Evolutionary conservation across 2,888 invertebrate species (phyloP).

Genomic region (Spodoptera littoralis): DNA sequence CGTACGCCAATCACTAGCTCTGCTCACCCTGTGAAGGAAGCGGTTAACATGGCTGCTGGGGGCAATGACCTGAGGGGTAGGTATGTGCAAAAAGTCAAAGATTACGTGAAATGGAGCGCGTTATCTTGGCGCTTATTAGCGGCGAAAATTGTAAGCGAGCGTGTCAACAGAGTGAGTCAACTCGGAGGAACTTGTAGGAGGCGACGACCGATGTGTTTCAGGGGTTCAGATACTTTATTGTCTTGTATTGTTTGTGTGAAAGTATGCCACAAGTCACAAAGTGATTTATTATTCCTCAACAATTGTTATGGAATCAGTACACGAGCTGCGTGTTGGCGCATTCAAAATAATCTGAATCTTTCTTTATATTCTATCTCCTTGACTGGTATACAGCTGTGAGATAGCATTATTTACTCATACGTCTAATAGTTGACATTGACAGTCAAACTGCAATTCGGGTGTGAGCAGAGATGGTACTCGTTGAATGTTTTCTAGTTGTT

Average conservation of each 20-base stretch:
- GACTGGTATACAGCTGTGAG: not conserved
- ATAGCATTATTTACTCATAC: not conserved
- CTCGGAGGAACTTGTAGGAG: constrained; percentile 4
- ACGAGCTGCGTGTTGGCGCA: too few species aligned
- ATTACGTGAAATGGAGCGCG: constrained; percentile 29
- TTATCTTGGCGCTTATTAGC: constrained; percentile 25
- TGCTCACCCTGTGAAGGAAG: constrained; percentile 50
- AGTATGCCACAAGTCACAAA: constrained; percentile 3
- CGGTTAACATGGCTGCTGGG: constrained; percentile 27
- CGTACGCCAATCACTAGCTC: constrained; percentile 51
- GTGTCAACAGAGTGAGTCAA: constrained; percentile 24
- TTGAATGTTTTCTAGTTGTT: constrained; percentile 5
- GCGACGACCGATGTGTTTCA: constrained; percentile 9
- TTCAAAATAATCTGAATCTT: not conserved
- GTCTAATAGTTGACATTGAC: not conserved
- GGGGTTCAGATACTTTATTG: not conserved
- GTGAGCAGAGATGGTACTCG: not conserved
- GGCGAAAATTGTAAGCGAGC: constrained; percentile 33
- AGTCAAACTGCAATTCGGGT: constrained; percentile 11
- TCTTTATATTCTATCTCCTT: not conserved
- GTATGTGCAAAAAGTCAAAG: constrained; percentile 38
- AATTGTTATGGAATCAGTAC: too few species aligned
- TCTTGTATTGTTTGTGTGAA: constrained; percentile 6
- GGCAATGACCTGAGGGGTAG: constrained; percentile 42
- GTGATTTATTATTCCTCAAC: constrained; percentile 6